Evolutionary conservation across 2,888 invertebrate genomes (phyloP), one percentile per base, ranked within the genome.

Genomic region (Limnephilus rhombicus): DNA sequence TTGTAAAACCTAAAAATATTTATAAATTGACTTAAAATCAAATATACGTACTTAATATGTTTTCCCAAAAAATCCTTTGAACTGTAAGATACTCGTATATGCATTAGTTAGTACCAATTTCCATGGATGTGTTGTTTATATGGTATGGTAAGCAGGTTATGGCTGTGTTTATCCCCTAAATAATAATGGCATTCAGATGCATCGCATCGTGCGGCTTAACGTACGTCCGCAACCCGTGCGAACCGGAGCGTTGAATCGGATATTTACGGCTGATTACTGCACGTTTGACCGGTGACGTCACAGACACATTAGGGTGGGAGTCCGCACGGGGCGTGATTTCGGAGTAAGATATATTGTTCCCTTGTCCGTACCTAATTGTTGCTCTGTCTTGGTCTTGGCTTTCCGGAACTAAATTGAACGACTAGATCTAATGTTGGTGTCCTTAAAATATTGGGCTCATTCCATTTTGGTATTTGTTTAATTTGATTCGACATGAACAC

Each of bases 201-300:
- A 80, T 88, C 68, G 68, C 24, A 68, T 68, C 80, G 80, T 88
- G 29, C 3, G 88, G 68, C 88, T 80, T 80, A 85, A 85, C 24
- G 68, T 68, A 68, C 85, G 45, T 41, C 85, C 45, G 41, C 24
- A 45, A n/a, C n/a, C 37, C 85, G 85, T 13, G 41, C 80, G 31
- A 29, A 41, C 53, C 68, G 87, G 29, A 68, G 88, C 88, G 88
- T 88, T 88, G 88, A 88, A 34, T 88, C 68, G 88, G 68, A 88
- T 88, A 88, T 88, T 88, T 88, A 88, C 88, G 88, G 68, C 88
- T 88, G 88, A 88, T 88, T 88, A 88, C 68, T 88, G 31, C 31
- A 88, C 88, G 88, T 88, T 80, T 88, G 68, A 88, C 88, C 68
- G 88, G 31, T 34, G 88, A 88, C 80, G 88, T 88, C 88, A 88